Percentiles rank a stretch among this genome's conserved stretches.
Conservation (phyloP, 2,113 vertebrate species). For the Larimichthys crocea region DNA sequence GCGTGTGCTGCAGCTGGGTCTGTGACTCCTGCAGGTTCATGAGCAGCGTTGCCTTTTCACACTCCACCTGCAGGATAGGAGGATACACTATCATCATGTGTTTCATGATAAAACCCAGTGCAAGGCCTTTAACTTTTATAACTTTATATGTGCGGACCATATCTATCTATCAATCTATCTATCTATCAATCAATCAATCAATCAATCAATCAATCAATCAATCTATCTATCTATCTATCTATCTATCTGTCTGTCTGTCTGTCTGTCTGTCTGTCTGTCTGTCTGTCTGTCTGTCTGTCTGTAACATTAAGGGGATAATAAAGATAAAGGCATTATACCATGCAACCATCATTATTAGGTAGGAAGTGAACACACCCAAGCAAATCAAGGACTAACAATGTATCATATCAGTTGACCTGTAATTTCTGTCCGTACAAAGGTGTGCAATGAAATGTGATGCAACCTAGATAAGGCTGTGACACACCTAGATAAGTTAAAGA, state of each 20-base stretch:
- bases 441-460: not conserved
- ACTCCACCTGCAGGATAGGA: slow-evolving; percentile 88
- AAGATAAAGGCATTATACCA: not conserved
- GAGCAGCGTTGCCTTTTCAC: slow-evolving; percentile 93
- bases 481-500: not conserved
- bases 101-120: not conserved
- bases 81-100: not conserved
- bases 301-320: not conserved
- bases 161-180: too few species aligned
- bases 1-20: slow-evolving; percentile 95
- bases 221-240: too few species aligned
- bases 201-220: too few species aligned
- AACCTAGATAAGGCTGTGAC: too few species aligned
- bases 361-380: not conserved
- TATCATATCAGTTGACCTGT: not conserved
- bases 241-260: too few species aligned
- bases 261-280: too few species aligned
- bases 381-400: not conserved
- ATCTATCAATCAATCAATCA: too few species aligned
- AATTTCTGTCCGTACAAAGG: slow-evolving; percentile 7
- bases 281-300: too few species aligned
- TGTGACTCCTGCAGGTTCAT: slow-evolving; percentile 95
- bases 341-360: not conserved
- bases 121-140: not conserved
- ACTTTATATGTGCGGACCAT: not conserved